Evolutionary conservation across 2,888 invertebrate genomes (phyloP).

Genomic region (Heliconius charithonia): DNA sequence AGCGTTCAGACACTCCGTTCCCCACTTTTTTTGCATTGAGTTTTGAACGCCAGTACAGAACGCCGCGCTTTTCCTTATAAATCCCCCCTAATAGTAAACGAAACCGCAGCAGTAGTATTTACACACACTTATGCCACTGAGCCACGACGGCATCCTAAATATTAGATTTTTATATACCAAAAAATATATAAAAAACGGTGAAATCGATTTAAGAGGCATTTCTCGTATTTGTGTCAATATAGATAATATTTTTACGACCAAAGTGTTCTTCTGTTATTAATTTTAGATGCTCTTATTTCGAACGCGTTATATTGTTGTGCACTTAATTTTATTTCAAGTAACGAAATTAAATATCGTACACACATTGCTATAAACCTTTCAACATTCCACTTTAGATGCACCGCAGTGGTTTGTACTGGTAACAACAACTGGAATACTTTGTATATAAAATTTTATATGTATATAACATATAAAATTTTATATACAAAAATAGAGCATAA

Average conservation of each 20-base stretch:
- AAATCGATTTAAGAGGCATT: background rate
- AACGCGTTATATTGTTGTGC: constrained; percentile 24
- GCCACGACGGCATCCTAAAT: background rate
- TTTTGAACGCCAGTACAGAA: background rate
- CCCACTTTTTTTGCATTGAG: background rate
- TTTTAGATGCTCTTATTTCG: constrained; percentile 20
- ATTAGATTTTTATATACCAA: background rate
- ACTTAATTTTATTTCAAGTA: constrained; percentile 35
- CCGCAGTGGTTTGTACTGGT: background rate
- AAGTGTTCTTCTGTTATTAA: constrained; percentile 15
- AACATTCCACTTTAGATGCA: background rate
- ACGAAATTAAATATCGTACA: constrained; percentile 24
- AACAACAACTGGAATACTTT: too few species aligned
- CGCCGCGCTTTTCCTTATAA: background rate
- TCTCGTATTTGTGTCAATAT: background rate
- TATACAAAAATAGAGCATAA: too few species aligned
- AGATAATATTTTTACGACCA: background rate
- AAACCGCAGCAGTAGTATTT: background rate
- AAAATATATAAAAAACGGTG: background rate
- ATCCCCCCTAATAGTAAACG: too few species aligned
- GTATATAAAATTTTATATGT: too few species aligned
- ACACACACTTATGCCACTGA: background rate
- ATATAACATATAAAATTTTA: too few species aligned
- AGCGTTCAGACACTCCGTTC: too few species aligned
- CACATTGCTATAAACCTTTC: constrained; percentile 23